Conservation (phyloP, 2,113 vertebrate species). For the Anthoscopus minutus region DNA sequence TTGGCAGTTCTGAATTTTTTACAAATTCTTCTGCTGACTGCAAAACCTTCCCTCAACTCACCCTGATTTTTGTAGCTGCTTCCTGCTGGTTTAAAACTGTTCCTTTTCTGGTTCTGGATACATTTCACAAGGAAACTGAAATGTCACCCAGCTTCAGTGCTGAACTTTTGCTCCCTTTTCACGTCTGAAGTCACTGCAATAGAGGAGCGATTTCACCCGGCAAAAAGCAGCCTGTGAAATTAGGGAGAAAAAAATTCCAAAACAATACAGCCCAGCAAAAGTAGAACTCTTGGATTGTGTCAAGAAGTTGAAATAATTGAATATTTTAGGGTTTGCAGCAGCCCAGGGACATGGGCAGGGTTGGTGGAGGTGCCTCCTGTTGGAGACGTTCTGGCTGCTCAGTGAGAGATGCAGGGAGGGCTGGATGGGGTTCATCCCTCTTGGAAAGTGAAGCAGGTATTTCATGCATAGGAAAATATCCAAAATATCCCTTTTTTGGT, state of each 20-base stretch:
- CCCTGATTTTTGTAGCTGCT: background rate
- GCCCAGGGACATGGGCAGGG: rapidly evolving
- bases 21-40: background rate
- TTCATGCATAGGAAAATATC: background rate
- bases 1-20: background rate
- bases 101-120: background rate
- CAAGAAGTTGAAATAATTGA: background rate
- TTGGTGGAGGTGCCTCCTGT: background rate
- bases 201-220: background rate
- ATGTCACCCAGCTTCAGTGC: background rate
- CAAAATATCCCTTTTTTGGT: background rate
- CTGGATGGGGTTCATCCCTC: background rate
- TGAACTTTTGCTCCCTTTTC: background rate
- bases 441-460: background rate
- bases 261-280: background rate
- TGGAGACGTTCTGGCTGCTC: background rate
- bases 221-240: background rate
- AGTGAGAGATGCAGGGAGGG: background rate
- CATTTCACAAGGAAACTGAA: background rate
- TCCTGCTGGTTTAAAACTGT: background rate
- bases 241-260: background rate
- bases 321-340: background rate
- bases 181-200: background rate
- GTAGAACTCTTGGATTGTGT: background rate
- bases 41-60: background rate